A percentile compares a stretch with the other conserved stretches of the same genome.
phyloP scores from a whole-genome alignment of 2,113 vertebrate species.

The Callocephalon fimbriatum region DNA sequence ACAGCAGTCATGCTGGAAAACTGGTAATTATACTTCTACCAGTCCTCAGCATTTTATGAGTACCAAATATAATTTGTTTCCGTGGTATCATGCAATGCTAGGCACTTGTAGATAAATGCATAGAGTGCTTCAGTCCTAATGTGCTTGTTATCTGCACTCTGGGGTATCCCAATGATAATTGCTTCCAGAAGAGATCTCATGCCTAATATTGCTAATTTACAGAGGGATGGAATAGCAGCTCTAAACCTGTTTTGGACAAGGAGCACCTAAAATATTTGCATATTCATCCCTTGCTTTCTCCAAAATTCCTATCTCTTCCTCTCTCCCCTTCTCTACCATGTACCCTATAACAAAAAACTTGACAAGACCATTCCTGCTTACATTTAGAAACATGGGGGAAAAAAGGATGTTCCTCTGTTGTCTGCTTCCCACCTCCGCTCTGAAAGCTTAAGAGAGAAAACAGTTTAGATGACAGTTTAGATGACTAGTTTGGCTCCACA shows the following conservation, averaged over 20 bases:
- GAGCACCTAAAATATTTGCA: background rate
- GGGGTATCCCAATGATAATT: accelerated
- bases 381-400: background rate
- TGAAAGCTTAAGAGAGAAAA: background rate
- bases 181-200: background rate
- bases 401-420: background rate
- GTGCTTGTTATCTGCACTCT: background rate
- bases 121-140: background rate
- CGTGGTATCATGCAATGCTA: background rate
- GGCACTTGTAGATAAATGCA: background rate
- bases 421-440: background rate
- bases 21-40: background rate
- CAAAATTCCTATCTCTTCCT: background rate
- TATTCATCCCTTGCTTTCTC: background rate
- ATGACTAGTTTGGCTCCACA: background rate
- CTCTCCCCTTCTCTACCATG: background rate
- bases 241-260: background rate
- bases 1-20: background rate
- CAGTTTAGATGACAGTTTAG: background rate
- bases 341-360: background rate
- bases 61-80: background rate
- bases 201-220: background rate
- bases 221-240: background rate
- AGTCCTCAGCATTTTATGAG: background rate
- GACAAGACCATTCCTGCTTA: background rate